These are phyloP conservation scores for Euwallacea fornicatus DNA, from an alignment of 1,140 invertebrate species.

Conservation along the genomic window DNA sequence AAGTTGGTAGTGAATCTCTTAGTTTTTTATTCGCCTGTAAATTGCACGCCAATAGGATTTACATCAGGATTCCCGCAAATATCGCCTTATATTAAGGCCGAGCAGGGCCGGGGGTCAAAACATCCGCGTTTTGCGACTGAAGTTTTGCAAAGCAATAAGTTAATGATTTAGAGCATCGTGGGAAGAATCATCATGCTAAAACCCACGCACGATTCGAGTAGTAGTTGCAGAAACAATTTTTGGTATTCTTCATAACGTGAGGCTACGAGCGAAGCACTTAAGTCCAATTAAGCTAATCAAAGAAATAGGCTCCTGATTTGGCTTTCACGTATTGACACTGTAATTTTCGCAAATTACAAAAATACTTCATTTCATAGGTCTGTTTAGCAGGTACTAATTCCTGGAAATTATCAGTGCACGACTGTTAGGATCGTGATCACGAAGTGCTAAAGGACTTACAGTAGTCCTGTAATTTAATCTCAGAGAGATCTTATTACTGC, in stretches of 20 bases:
- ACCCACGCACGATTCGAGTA: no score
- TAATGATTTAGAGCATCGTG: no score
- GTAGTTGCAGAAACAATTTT: no score
- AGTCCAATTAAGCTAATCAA: constrained; percentile 19
- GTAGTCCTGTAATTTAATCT: constrained; percentile 40
- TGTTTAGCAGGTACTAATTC: constrained; percentile 33
- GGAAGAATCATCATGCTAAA: no score
- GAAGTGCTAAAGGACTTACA: constrained; percentile 39
- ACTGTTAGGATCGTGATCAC: constrained; percentile 38
- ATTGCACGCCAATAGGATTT: constrained; percentile 41
- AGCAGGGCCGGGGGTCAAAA: no score
- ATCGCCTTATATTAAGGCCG: constrained; percentile 16
- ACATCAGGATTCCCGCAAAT: constrained; percentile 28
- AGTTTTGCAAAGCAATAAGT: no score
- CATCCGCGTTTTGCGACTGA: no score
- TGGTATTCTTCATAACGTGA: no score
- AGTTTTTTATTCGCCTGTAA: constrained; percentile 11
- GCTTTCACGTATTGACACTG: constrained; percentile 11
- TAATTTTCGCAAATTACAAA: constrained; percentile 37
- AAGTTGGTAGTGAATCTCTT: no score
- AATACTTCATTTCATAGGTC: constrained; percentile 32
- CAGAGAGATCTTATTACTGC: constrained; percentile 32
- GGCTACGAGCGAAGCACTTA: constrained; percentile 24
- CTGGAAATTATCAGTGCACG: constrained; percentile 38
- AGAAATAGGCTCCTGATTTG: constrained; percentile 7